Evolutionary conservation across 2,113 vertebrate genomes (phyloP).

Genomic region (Peromyscus polionotus): DNA sequence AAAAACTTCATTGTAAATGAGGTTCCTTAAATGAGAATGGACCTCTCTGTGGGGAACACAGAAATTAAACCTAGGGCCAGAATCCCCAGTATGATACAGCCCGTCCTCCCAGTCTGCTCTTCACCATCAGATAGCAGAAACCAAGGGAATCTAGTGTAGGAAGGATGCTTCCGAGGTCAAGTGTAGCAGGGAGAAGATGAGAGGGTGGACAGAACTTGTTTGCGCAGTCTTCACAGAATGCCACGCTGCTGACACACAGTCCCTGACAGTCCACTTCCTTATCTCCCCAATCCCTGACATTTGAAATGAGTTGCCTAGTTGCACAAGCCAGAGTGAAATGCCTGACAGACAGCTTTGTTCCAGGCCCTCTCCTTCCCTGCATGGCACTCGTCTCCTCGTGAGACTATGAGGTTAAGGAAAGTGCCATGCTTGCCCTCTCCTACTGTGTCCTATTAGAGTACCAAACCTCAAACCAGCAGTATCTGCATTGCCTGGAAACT

Average conservation of each 20-base stretch:
- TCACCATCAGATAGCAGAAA: neutral
- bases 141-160: neutral
- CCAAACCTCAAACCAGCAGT: neutral
- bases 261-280: conserved; percentile 18
- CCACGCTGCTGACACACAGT: neutral
- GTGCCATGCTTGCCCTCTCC: neutral
- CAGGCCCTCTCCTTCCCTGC: neutral
- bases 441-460: neutral
- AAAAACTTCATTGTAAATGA: neutral
- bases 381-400: neutral
- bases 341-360: neutral
- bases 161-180: neutral
- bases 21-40: neutral
- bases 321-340: neutral
- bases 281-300: neutral
- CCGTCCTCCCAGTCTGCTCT: neutral
- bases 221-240: neutral
- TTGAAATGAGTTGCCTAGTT: neutral
- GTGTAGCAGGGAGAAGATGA: neutral
- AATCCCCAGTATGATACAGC: neutral
- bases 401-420: neutral
- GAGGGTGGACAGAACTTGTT: neutral
- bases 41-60: neutral
- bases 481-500: neutral
- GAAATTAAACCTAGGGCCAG: neutral